Base-by-base conservation (phyloP, 1,140 invertebrate genomes). In the Cydia splendana region DNA sequence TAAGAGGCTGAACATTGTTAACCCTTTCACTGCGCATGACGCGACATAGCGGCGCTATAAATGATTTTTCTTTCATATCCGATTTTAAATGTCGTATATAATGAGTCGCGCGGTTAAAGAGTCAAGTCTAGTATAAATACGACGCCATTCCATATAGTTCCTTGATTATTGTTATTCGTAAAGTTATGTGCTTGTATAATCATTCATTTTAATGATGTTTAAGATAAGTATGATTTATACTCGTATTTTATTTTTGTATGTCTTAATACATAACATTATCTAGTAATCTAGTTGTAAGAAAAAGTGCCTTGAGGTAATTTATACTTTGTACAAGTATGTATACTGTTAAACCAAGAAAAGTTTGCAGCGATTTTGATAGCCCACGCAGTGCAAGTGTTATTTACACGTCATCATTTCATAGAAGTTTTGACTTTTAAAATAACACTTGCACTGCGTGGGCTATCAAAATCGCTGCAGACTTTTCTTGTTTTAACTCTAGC, bases 221-320 rank as follows among this genome's bases (percentile, higher is more conserved):
- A n/a, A 53, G 51, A n/a, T 45, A 45, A 5, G 57, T 24, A 24
- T n/a, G 15, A 18, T n/a, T n/a, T 15, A 18, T 57, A 62, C 20
- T 24, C 18, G 20, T 24, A 24, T 62, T 62, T 62, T 24, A 62
- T 24, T 62, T 62, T 20, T 62, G n/a, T 62, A 62, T 20, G 1
- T 62, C 51, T 18, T 18, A 53, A 4, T 62, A 62, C 7, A 62
- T 62, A 42, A 42, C 7, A 42, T 57, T 48, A 18, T 57, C 18
- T 62, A 62, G 57, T 57, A 15, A 18, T 57, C 18, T 62, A 62
- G 57, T 24, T 62, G 18, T 62, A 62, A 62, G 20, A 62, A n/a
- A 24, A 62, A 62, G 57, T 62, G 57, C 57, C 57, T 62, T 62
- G 57, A 24, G 2, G n/a, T 62, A 62, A 62, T 62, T 20, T 62